Percentiles rank a stretch among this genome's conserved stretches.
Evolutionary conservation across 1,140 invertebrate genomes (phyloP).

Genomic region (Psix sp.): DNA sequence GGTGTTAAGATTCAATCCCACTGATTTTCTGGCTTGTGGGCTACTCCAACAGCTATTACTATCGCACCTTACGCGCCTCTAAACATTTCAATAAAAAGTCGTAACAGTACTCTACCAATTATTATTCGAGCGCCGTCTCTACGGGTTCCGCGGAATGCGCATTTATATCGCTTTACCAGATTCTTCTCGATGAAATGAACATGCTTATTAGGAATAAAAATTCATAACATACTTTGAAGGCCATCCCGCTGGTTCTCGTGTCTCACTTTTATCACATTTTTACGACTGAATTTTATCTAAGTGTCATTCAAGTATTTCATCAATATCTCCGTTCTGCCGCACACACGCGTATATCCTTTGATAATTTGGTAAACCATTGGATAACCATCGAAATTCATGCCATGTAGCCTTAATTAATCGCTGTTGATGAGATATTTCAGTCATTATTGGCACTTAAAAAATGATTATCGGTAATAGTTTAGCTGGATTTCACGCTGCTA

Average conservation of each 20-base stretch:
- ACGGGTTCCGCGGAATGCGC: slow-evolving; percentile 4
- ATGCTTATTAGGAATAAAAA: slow-evolving; percentile 43
- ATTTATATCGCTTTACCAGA: slow-evolving; percentile 22
- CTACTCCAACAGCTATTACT: slow-evolving; percentile 8
- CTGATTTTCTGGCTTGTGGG: slow-evolving; percentile 37
- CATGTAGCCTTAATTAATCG: too few species aligned
- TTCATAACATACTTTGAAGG: slow-evolving; percentile 41
- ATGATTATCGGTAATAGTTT: too few species aligned
- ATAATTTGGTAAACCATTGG: not conserved
- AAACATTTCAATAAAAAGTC: slow-evolving; percentile 24
- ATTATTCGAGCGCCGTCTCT: slow-evolving; percentile 17
- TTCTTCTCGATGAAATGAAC: slow-evolving; percentile 31
- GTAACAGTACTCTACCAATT: slow-evolving; percentile 12
- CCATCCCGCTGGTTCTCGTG: slow-evolving; percentile 15
- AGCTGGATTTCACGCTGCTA: too few species aligned
- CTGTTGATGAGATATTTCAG: too few species aligned
- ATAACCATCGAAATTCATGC: too few species aligned
- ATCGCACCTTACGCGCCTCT: slow-evolving; percentile 20
- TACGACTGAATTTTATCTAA: slow-evolving; percentile 20
- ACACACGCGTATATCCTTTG: slow-evolving; percentile 15
- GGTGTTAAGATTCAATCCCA: slow-evolving; percentile 44
- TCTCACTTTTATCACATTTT: slow-evolving; percentile 38
- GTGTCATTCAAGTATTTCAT: slow-evolving; percentile 22
- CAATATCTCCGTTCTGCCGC: slow-evolving; percentile 15
- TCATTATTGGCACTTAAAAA: too few species aligned